Percentiles rank a stretch among this genome's conserved stretches.
Conservation (phyloP, 2,888 invertebrate genomes). For the Drosophila ochracea region DNA sequence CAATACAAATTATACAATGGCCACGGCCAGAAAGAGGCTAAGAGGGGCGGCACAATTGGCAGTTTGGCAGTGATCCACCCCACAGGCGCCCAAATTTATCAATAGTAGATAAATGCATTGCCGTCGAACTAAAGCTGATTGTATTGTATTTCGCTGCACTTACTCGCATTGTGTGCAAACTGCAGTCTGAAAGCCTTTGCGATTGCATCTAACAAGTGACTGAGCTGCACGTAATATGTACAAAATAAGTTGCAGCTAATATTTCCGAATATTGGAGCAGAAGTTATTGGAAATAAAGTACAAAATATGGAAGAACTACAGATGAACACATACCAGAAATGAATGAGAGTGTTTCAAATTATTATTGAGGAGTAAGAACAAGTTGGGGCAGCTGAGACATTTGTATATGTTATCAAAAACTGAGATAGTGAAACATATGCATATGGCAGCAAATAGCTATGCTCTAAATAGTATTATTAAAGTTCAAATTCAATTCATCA, state of each 20-base stretch:
- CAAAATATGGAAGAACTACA: not conserved
- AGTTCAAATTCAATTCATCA: not conserved
- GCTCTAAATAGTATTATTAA: not conserved
- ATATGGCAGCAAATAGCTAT: not conserved
- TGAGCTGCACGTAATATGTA: slow-evolving; percentile 3
- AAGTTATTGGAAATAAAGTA: no score
- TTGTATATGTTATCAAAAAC: not conserved
- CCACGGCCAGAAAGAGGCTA: not conserved
- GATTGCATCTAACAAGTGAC: slow-evolving; percentile 54
- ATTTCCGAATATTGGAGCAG: not conserved
- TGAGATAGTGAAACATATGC: not conserved
- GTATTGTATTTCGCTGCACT: slow-evolving; percentile 26
- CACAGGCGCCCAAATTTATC: slow-evolving; percentile 43
- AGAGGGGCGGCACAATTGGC: not conserved
- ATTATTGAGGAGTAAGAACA: not conserved
- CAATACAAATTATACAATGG: slow-evolving; percentile 73
- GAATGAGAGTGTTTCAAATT: not conserved
- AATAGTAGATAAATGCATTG: slow-evolving; percentile 41
- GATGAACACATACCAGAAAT: not conserved
- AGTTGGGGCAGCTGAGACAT: not conserved
- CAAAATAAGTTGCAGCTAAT: not conserved
- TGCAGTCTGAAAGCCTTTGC: slow-evolving; percentile 10
- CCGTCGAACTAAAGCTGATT: slow-evolving; percentile 37
- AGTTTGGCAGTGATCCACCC: slow-evolving; percentile 12
- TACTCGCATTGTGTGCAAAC: slow-evolving; percentile 6